Evolutionary conservation across 2,888 invertebrate genomes (phyloP).

Genomic region (Rhopalosiphum nymphaeae): DNA sequence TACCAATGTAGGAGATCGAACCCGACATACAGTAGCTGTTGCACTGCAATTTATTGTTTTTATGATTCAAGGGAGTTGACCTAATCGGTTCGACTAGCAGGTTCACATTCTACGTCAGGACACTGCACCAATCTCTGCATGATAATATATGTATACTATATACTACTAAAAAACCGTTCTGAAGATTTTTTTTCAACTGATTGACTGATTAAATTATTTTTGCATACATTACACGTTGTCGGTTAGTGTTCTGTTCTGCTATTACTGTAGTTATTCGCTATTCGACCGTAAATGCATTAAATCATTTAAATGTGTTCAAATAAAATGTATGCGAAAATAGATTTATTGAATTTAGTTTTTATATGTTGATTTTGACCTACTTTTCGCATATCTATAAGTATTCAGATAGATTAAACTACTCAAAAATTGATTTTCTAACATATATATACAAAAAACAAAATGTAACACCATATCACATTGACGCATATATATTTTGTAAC

Average conservation of each 20-base stretch:
- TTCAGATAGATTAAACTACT: neutral
- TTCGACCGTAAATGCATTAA: constrained; percentile 28
- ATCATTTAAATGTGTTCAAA: constrained; percentile 31
- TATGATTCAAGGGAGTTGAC: constrained; percentile 38
- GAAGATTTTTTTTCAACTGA: neutral
- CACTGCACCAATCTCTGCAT: neutral
- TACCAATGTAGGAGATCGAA: constrained; percentile 25
- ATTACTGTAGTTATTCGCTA: neutral
- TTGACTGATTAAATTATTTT: neutral
- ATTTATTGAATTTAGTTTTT: constrained; percentile 21
- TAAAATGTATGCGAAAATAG: neutral
- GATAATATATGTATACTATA: neutral
- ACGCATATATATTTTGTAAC: neutral
- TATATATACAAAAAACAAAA: neutral
- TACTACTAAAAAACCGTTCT: neutral
- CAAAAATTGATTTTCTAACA: neutral
- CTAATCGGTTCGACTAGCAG: neutral
- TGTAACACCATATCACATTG: neutral
- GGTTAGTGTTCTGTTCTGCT: neutral
- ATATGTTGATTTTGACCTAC: constrained; percentile 30
- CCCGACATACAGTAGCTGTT: constrained; percentile 45
- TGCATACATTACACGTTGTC: neutral
- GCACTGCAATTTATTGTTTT: constrained; percentile 46
- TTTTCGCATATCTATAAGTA: neutral
- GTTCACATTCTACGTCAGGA: neutral